phyloP scores from a whole-genome alignment of 2,888 invertebrate species.

The Ectropis crepuscularia region DNA sequence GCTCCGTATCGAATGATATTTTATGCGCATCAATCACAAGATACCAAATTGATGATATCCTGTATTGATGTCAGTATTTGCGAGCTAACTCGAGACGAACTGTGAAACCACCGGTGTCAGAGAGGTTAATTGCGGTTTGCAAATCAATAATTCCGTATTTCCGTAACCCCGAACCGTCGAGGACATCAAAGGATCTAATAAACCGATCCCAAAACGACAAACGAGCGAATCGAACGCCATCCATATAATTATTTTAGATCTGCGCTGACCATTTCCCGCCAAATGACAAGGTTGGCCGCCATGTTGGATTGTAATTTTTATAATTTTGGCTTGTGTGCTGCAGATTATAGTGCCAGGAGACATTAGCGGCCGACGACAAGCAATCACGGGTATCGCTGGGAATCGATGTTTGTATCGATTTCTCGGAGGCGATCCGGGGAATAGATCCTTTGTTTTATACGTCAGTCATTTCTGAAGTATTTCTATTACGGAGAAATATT shows the following conservation, averaged over 20 bases:
- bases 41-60: too few relatives aligned
- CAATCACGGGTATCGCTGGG: constrained; percentile 63
- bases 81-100: too few relatives aligned
- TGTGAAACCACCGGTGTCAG: too few relatives aligned
- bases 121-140: not conserved
- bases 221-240: constrained; percentile 62
- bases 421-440: constrained; percentile 45
- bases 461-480: too few relatives aligned
- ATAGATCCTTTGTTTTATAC: too few relatives aligned
- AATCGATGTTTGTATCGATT: constrained; percentile 59
- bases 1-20: too few relatives aligned
- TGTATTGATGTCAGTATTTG: too few relatives aligned
- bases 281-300: constrained; percentile 78
- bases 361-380: constrained; percentile 68
- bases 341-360: constrained; percentile 74
- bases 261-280: constrained; percentile 61
- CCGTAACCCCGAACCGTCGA: constrained; percentile 18
- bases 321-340: constrained; percentile 65
- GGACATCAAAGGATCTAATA: constrained; percentile 30
- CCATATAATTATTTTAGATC: constrained; percentile 64
- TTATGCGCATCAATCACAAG: too few relatives aligned
- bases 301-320: constrained; percentile 62
- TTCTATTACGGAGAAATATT: too few relatives aligned
- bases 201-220: constrained; percentile 46
- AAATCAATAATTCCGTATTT: not conserved